These are phyloP conservation scores for Elysia crispata DNA, from an alignment of 2,888 invertebrate species.

Conservation along the genomic window DNA sequence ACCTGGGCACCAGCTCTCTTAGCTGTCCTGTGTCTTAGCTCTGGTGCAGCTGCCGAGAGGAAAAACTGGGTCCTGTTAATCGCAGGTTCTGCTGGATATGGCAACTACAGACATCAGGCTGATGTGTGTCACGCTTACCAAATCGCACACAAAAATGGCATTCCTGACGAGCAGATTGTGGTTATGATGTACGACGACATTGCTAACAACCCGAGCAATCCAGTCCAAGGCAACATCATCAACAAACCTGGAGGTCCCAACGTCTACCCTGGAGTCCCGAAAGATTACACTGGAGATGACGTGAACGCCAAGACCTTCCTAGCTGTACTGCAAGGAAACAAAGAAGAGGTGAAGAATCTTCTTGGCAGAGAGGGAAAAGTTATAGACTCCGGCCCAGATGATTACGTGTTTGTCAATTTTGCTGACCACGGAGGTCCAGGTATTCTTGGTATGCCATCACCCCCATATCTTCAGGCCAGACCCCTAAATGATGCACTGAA, in stretches of 20 bases:
- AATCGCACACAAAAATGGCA: constrained; percentile 79
- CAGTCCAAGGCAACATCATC: constrained; percentile 80
- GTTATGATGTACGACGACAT: constrained; percentile 79
- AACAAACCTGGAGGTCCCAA: constrained; percentile 81
- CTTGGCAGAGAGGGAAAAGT: constrained; percentile 69
- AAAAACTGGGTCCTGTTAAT: constrained; percentile 81
- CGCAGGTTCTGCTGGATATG: constrained; percentile 81
- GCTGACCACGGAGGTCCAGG: constrained; percentile 83
- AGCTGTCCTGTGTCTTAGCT: too few relatives aligned
- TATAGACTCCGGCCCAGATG: constrained; percentile 79
- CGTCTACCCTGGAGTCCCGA: constrained; percentile 81
- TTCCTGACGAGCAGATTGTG: constrained; percentile 80
- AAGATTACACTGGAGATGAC: constrained; percentile 81
- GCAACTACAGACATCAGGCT: constrained; percentile 83
- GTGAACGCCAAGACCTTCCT: constrained; percentile 81
- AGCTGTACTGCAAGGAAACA: constrained; percentile 80
- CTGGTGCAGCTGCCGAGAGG: not conserved
- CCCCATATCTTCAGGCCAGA: constrained; percentile 74
- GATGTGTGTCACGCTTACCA: constrained; percentile 82
- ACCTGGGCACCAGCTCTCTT: too few relatives aligned
- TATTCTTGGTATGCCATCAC: constrained; percentile 80
- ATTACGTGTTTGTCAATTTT: constrained; percentile 82
- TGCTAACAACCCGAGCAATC: constrained; percentile 80
- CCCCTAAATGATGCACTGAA: constrained; percentile 75
- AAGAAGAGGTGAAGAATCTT: constrained; percentile 49